Base-by-base conservation (phyloP, 2,113 vertebrate genomes). In the Strix aluco region DNA sequence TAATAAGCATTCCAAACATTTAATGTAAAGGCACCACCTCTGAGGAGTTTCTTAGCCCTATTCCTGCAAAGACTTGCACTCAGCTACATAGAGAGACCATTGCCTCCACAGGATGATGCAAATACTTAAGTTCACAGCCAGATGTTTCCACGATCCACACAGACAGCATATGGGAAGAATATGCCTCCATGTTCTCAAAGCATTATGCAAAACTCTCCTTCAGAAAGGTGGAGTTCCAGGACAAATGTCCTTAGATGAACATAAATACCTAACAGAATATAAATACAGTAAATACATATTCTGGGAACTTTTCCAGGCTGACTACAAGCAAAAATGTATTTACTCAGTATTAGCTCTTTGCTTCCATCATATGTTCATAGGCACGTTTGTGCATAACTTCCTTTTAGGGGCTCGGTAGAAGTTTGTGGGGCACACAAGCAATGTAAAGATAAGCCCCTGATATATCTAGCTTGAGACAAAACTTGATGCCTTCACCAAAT, bases 1-100 rank as follows among this genome's bases (percentile, higher is more conserved):
- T 84, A 15, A 20, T 59, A 46, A 94, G 40, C 13, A 77, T 92
- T 87, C 81, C 55, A 86, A 72, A 79, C 16, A 61, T 58, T 25
- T 40, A 42, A 81, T 21, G 16, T 75, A 63, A 96, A 59, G 61
- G 69, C 23, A 81, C 21, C 5, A 51, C 44, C 57, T 89, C 67
- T 42, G 52, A 94, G 47, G 52, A 44, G 62, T 54, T 61, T 10
- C 36, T 81, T 72, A 67, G 62, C 8, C 26, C 21, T 58, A 4
- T 11, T 90, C 27, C 55, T 73, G 30, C 63, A 87, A 86, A 47
- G 25, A n/a, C 18, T 94, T 98, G 42, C 36, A 38, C 21, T 51
- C 32, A 61, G 21, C 47, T 88, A 42, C 11, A 20, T 0, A 10
- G 36, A 29, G 11, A 55, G 51, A 65, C 17, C 47, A 30, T 9